These are phyloP conservation scores for Thalpophila matura DNA, from an alignment of 2,888 invertebrate species.

Conservation along the genomic window DNA sequence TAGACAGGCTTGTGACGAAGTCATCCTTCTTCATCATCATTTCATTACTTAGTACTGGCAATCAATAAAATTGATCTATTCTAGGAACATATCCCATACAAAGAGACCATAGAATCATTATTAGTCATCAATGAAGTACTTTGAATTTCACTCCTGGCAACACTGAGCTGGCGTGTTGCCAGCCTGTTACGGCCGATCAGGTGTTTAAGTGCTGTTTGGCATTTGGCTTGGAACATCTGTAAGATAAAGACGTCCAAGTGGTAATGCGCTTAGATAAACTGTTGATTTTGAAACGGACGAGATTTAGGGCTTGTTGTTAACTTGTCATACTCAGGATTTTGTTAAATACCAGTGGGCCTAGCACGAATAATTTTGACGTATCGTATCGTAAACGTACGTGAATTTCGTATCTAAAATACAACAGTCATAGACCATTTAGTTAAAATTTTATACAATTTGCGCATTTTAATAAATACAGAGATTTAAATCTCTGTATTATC, in stretches of 20 bases:
- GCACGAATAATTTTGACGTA: no score
- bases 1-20: no score
- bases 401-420: no score
- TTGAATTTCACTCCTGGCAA: constrained; percentile 36
- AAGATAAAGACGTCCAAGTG: constrained; percentile 48
- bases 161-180: constrained; percentile 48
- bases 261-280: constrained; percentile 47
- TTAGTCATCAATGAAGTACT: constrained; percentile 40
- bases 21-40: no score
- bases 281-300: constrained; percentile 33
- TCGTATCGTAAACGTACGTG: no score
- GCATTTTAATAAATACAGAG: no score
- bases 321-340: neutral
- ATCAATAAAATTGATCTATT: no score
- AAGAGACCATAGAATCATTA: neutral
- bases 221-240: constrained; percentile 60
- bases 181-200: constrained; percentile 66
- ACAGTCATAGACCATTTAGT: no score
- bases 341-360: neutral
- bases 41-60: no score
- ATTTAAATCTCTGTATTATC: no score
- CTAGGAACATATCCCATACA: neutral
- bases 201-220: constrained; percentile 70
- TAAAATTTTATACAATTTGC: no score
- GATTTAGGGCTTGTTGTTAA: neutral